Base-by-base conservation (phyloP, 2,113 vertebrate genomes). In the Tenrec ecaudatus region DNA sequence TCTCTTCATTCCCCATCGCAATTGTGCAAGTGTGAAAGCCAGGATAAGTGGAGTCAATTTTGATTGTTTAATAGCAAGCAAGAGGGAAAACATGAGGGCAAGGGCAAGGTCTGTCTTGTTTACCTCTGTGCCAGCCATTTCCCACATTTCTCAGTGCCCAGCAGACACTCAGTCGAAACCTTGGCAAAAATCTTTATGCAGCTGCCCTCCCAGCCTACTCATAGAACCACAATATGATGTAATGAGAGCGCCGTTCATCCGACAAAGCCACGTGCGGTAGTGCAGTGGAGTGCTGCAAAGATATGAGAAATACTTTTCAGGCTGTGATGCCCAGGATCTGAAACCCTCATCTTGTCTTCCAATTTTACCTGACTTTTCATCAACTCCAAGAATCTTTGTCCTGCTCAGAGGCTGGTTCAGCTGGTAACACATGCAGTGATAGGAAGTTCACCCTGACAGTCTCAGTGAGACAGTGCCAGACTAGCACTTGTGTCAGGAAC, bases 61-160 rank as follows among this genome's bases (percentile, higher is more conserved):
- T 64, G 57, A 84, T 85, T 91, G 91, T 38, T 96, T 95, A 85
- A 91, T 64, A 87, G 29, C 40, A 93, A 91, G 33, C 66, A 95
- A 80, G 27, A 75, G 57, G 62, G 85, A 62, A 80, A 83, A 77
- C 60, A 69, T 57, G 16, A 95, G 16, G 73, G 9, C n/a, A 40
- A 82, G 3, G 4, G 29, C 19, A 66, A 29, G 6, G n/a, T 92
- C 64, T 75, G 15, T 66, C n/a, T 84, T 92, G 38, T 43, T 88
- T 94, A 53, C 23, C 64, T 78, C 36, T 82, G n/a, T 80, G 36
- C 69, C n/a, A 93, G 47, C 22, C 64, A 73, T 83, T 90, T 64
- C 62, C 33, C 60, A 25, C 60, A 22, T 53, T 60, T 43, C 17
- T 84, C 89, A 57, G 29, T 23, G 16, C 36, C 17, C 57, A 60